These are phyloP conservation scores for Liposcelis brunnea DNA, from an alignment of 2,888 invertebrate genomes.

Conservation along the genomic window DNA sequence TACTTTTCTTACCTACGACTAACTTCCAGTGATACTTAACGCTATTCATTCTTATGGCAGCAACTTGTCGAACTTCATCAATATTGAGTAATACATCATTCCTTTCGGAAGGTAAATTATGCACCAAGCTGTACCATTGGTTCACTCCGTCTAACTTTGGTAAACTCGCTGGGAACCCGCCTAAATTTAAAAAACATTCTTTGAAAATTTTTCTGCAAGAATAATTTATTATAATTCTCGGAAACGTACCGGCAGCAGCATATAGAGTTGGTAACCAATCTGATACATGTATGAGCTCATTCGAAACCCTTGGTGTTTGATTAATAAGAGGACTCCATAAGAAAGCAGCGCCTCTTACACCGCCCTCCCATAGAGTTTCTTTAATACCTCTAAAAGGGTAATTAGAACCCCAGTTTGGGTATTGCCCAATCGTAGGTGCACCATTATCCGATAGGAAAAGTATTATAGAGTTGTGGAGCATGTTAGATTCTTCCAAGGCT, in stretches of 20 bases:
- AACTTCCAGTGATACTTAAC: constrained; percentile 31
- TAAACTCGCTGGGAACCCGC: constrained; percentile 18
- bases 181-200: constrained; percentile 14
- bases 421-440: constrained; percentile 35
- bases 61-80: constrained; percentile 37
- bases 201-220: too few relatives aligned
- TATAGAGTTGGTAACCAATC: constrained; percentile 36
- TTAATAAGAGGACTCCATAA: constrained; percentile 31
- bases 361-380: constrained; percentile 34
- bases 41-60: constrained; percentile 24
- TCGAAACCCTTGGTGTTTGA: constrained; percentile 24
- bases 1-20: constrained; percentile 28
- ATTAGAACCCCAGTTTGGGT: constrained; percentile 38
- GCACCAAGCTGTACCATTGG: constrained; percentile 45
- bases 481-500: constrained; percentile 31
- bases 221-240: too few relatives aligned
- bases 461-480: constrained; percentile 41
- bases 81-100: constrained; percentile 52
- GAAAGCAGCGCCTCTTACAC: constrained; percentile 30
- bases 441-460: constrained; percentile 48
- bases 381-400: constrained; percentile 36
- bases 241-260: constrained; percentile 21
- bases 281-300: constrained; percentile 30
- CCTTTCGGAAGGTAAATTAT: constrained; percentile 34
- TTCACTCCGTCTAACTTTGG: constrained; percentile 44